phyloP scores from a whole-genome alignment of 2,113 vertebrate genomes.

The Nerophis ophidion region DNA sequence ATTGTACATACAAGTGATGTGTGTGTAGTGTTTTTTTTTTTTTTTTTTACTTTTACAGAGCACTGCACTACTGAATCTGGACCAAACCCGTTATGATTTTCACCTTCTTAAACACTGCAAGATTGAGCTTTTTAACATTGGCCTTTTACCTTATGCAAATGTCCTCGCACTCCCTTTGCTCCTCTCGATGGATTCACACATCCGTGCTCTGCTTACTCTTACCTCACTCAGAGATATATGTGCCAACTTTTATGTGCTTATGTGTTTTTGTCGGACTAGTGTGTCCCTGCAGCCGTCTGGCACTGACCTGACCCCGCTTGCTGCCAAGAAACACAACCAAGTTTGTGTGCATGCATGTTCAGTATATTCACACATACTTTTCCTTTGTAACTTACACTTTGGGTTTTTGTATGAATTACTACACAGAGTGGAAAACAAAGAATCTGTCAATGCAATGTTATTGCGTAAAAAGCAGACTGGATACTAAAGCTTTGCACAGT shows the following conservation, averaged over 20 bases:
- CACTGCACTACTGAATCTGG: no score
- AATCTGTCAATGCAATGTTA: conserved; percentile 11
- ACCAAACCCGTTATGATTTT: no score
- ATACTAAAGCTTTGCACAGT: no score
- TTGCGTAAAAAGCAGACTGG: no score
- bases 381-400: neutral
- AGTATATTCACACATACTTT: conserved; percentile 7
- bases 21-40: no score
- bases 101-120: neutral
- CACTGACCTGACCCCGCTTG: conserved; percentile 47
- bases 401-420: conserved; percentile 17
- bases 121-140: no score
- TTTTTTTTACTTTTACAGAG: no score
- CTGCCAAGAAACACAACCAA: conserved; percentile 49
- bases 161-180: neutral
- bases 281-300: conserved; percentile 52
- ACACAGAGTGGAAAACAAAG: conserved; percentile 18
- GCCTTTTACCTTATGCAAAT: conserved; percentile 8
- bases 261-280: conserved; percentile 29
- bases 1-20: no score
- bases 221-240: conserved; percentile 14
- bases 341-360: conserved; percentile 9
- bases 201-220: conserved; percentile 4
- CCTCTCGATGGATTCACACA: neutral
- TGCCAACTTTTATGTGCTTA: conserved; percentile 13